Evolutionary conservation across 53 echinoderm and acorn worm genomes (phyloP), one percentile per base, ranked within the genome.

Genomic region (Pentamera pediparva): DNA sequence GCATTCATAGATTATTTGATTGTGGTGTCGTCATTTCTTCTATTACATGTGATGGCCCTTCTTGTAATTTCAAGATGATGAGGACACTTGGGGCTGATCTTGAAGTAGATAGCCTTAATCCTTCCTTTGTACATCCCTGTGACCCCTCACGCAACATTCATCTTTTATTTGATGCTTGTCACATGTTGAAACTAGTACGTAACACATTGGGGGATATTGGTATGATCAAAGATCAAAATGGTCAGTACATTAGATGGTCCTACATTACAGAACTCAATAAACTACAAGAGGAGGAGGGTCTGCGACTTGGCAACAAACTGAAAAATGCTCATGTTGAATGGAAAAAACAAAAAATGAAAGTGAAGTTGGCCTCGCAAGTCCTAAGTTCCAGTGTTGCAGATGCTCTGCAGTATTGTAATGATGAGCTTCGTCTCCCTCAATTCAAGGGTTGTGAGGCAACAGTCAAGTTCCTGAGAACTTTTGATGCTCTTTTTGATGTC

Each of bases 11-110:
- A 43, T 37, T 81, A 10, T 8, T 31, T 40, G 71, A 72, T 34
- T 22, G 7, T n/a, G 81, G 81, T 18, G 57, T 81, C 7, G 29
- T 18, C n/a, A 73, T 41, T 37, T 47, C 35, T 4, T 72, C 81
- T 6, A 20, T 81, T 4, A 81, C 69, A 6, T 72, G 72, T 47
- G 81, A 81, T 48, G 81, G 73, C 4, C 61, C 61, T 7, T 81
- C 69, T 8, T 72, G 59, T 33, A 47, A 82, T 63, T 61, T 75
- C 30, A 27, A 60, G 28, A 74, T 75, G 54, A 24, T 62, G 52
- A 26, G n/a, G 13, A 30, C 11, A 30, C 56, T 82, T 19, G 81
- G 81, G 32, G 81, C 73, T 38, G 61, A 74, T 18, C 17, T 81
- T 31, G 58, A 81, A 4, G 47, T 72, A 6, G n/a, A 25, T 10